Percentiles rank a stretch among this genome's conserved stretches.
These are phyloP conservation scores for Pseudomyrmex dendroicus DNA, from an alignment of 1,140 invertebrate species.

Conservation along the genomic window DNA sequence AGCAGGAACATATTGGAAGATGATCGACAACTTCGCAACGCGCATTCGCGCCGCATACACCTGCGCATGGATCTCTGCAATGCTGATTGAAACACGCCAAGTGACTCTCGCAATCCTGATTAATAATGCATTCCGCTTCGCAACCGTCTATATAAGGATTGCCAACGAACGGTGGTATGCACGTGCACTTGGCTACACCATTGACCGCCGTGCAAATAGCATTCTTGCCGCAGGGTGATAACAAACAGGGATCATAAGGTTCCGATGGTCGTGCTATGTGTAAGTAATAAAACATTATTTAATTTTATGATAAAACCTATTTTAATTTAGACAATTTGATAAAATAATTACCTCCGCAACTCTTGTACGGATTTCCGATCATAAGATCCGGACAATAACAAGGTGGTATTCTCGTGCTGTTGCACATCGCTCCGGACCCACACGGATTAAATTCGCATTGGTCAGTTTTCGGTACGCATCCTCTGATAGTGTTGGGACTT, in stretches of 20 bases:
- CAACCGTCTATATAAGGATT: conserved; percentile 92
- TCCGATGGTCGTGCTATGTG: conserved; percentile 73
- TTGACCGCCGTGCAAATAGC: conserved; percentile 90
- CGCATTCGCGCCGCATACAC: conserved; percentile 92
- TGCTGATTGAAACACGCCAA: conserved; percentile 93
- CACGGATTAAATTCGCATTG: conserved; percentile 93
- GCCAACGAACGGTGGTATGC: conserved; percentile 94
- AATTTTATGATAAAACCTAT: neutral
- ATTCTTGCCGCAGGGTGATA: conserved; percentile 93
- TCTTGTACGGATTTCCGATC: conserved; percentile 92
- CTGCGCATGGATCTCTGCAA: conserved; percentile 94
- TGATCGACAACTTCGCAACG: conserved; percentile 93
- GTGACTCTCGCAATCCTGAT: conserved; percentile 92
- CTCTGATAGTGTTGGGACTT: conserved; percentile 94
- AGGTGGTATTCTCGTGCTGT: conserved; percentile 90
- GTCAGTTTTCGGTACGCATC: conserved; percentile 91
- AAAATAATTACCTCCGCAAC: conserved; percentile 86
- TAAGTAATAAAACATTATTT: conserved; percentile 37
- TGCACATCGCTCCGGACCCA: conserved; percentile 91
- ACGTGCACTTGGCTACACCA: conserved; percentile 90
- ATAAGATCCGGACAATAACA: conserved; percentile 92
- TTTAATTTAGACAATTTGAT: neutral
- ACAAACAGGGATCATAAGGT: conserved; percentile 89
- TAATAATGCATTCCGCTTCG: conserved; percentile 92
- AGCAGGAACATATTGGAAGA: conserved; percentile 92